Percentiles rank a stretch among this genome's conserved stretches.
These are phyloP conservation scores for Esox niger DNA, from an alignment of 2,113 vertebrate species.

Conservation along the genomic window DNA sequence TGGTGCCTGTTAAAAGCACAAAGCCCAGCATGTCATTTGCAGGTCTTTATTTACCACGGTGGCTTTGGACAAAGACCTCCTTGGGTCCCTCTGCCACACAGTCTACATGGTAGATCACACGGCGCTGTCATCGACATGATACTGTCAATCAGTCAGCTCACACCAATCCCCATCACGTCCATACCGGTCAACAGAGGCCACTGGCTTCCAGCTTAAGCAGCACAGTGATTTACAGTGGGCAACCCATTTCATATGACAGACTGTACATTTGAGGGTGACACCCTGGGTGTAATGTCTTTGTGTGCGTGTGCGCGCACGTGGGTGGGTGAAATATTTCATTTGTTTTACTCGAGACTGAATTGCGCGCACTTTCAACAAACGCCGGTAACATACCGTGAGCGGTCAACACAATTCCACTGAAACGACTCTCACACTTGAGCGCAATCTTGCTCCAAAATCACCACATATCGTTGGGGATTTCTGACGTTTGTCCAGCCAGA, in stretches of 20 bases:
- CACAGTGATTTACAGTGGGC: constrained; percentile 22
- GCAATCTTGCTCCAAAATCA: too few relatives aligned
- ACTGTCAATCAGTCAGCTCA: constrained; percentile 36
- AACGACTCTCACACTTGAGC: too few relatives aligned
- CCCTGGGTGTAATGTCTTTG: neutral
- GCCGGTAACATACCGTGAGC: too few relatives aligned
- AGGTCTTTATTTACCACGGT: constrained; percentile 48
- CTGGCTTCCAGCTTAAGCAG: constrained; percentile 43
- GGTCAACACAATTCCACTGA: too few relatives aligned
- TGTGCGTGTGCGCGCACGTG: neutral
- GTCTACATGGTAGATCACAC: constrained; percentile 33
- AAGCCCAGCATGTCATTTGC: neutral
- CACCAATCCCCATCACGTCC: constrained; percentile 41
- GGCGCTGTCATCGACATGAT: constrained; percentile 16
- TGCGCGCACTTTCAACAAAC: too few relatives aligned
- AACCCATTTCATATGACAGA: neutral
- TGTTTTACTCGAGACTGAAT: too few relatives aligned
- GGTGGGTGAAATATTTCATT: too few relatives aligned
- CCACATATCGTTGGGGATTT: too few relatives aligned
- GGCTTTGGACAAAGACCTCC: constrained; percentile 28
- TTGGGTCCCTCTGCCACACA: constrained; percentile 39
- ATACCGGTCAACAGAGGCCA: constrained; percentile 13
- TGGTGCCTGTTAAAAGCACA: constrained; percentile 49
- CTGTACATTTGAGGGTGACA: neutral
- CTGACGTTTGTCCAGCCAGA: too few relatives aligned